Conservation (phyloP, 2,888 invertebrate genomes). For the Dynastes tityus region DNA sequence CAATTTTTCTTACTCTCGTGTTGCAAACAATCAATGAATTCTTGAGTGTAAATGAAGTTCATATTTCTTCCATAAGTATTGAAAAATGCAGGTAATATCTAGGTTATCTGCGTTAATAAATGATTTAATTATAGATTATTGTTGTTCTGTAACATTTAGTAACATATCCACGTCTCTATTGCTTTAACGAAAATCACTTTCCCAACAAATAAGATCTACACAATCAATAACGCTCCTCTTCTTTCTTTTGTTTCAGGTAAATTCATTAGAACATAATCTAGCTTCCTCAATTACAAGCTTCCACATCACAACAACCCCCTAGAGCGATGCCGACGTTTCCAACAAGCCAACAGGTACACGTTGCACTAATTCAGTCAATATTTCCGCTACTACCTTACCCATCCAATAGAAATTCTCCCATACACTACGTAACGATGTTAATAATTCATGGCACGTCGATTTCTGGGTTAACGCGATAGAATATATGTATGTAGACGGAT, state of each 20-base stretch:
- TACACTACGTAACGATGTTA: conserved; percentile 6
- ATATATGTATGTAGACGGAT: background rate
- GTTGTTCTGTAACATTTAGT: too few relatives aligned
- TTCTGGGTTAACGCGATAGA: background rate
- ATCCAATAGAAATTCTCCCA: background rate
- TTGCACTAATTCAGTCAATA: background rate
- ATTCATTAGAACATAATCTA: background rate
- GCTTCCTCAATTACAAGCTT: background rate
- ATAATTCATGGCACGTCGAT: conserved; percentile 24
- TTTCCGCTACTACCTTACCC: background rate
- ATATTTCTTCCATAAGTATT: too few relatives aligned
- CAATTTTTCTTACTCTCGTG: too few relatives aligned
- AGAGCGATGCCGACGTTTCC: background rate
- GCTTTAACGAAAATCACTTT: too few relatives aligned
- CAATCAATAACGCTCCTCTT: background rate
- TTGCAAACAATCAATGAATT: too few relatives aligned
- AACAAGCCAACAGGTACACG: conserved; percentile 32
- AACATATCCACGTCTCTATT: too few relatives aligned
- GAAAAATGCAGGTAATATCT: too few relatives aligned
- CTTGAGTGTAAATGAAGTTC: too few relatives aligned
- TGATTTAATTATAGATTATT: too few relatives aligned
- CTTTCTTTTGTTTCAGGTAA: conserved; percentile 28
- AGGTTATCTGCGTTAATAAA: too few relatives aligned
- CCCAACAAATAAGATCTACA: too few relatives aligned
- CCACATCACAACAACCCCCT: background rate